These are phyloP conservation scores for Drosophila sulfurigaster DNA, from an alignment of 1,140 invertebrate genomes.

Conservation along the genomic window DNA sequence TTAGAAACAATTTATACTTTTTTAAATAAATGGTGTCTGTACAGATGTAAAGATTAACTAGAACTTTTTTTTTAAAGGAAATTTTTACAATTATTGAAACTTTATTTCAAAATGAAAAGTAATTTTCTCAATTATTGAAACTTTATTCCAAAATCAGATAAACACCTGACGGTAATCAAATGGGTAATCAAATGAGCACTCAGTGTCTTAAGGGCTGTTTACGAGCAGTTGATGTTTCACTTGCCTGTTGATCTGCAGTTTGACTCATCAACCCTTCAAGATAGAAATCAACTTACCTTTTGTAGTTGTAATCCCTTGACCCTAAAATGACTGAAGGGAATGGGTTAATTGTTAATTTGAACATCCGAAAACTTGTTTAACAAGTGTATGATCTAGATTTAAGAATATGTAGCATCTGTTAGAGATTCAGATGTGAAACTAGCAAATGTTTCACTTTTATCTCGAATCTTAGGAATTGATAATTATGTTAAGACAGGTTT, in stretches of 20 bases:
- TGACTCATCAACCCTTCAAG: constrained; percentile 10
- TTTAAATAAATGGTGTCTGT: too few relatives aligned
- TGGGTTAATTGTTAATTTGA: constrained; percentile 22
- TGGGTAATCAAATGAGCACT: background rate
- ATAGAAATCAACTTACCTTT: constrained; percentile 5
- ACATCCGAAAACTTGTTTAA: constrained; percentile 7
- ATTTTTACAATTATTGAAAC: too few relatives aligned
- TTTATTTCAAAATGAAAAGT: too few relatives aligned
- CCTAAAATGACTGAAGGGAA: background rate
- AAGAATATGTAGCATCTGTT: constrained; percentile 1
- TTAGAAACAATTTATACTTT: too few relatives aligned
- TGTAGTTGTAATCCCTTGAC: constrained; percentile 10
- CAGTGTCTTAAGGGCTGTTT: background rate
- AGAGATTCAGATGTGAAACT: background rate
- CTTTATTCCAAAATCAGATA: too few relatives aligned
- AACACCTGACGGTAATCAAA: background rate
- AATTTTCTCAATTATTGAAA: too few relatives aligned
- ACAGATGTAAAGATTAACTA: too few relatives aligned
- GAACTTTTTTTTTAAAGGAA: too few relatives aligned
- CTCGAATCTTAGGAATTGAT: background rate
- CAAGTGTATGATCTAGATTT: constrained; percentile 9
- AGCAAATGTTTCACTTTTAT: constrained; percentile 5
- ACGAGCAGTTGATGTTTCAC: constrained; percentile 12
- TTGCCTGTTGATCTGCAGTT: background rate
- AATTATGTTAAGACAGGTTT: background rate